These are phyloP conservation scores for Bovichtus variegatus DNA, from an alignment of 2,797 vertebrate species.

Conservation along the genomic window DNA sequence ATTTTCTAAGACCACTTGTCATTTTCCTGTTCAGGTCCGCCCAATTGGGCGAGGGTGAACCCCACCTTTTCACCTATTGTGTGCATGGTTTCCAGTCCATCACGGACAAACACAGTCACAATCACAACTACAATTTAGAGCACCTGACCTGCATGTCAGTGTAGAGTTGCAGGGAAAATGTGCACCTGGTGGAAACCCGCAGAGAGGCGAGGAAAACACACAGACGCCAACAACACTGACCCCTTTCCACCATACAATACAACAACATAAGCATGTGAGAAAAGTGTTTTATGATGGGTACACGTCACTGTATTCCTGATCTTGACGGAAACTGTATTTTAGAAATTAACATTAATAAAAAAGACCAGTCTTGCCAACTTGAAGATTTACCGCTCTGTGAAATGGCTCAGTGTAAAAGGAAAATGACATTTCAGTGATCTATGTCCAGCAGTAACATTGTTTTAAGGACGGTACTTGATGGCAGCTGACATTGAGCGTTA, in stretches of 20 bases:
- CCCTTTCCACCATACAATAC: neutral
- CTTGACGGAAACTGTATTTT: neutral
- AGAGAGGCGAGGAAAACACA: neutral
- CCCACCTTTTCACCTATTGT: constrained; percentile 12
- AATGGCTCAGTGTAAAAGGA: neutral
- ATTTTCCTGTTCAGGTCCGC: constrained; percentile 7
- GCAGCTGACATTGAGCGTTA: constrained; percentile 23
- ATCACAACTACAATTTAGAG: constrained; percentile 34
- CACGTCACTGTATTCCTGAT: neutral
- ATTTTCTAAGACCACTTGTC: constrained; percentile 17
- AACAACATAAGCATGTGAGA: neutral
- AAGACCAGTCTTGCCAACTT: neutral
- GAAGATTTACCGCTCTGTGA: neutral
- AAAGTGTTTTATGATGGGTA: neutral
- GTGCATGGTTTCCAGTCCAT: constrained; percentile 1
- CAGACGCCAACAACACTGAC: neutral
- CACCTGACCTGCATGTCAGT: constrained; percentile 34
- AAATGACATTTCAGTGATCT: constrained; percentile 3
- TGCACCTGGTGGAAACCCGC: constrained; percentile 22
- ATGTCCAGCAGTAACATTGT: neutral
- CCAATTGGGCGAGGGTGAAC: neutral
- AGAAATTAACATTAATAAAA: neutral
- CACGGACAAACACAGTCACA: constrained; percentile 30
- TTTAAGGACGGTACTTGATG: neutral
- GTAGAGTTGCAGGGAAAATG: constrained; percentile 3